phyloP scores from a whole-genome alignment of 2,888 invertebrate genomes.

The Melikaiella ostensackeni region DNA sequence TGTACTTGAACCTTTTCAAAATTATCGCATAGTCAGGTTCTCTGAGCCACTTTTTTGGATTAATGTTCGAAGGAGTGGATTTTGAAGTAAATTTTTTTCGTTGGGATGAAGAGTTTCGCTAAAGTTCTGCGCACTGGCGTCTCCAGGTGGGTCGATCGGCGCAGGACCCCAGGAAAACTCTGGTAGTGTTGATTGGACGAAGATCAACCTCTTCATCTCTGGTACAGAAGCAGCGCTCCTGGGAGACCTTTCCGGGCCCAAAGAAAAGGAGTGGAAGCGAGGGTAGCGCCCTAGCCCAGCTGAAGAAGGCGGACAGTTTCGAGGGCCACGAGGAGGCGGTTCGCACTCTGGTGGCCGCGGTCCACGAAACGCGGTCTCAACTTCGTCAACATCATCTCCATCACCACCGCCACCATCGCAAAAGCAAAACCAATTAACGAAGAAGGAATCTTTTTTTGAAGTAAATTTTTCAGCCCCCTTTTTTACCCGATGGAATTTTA shows the following conservation, averaged over 20 bases:
- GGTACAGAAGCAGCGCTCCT: constrained; percentile 81
- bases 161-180: constrained; percentile 77
- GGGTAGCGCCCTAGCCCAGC: constrained; percentile 67
- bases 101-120: constrained; percentile 38
- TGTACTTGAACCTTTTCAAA: background rate
- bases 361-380: constrained; percentile 82
- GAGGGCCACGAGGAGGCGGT: constrained; percentile 85
- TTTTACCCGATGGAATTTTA: background rate
- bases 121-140: constrained; percentile 37
- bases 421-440: constrained; percentile 73
- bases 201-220: constrained; percentile 69
- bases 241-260: constrained; percentile 82
- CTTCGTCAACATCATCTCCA: constrained; percentile 71
- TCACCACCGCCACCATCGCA: constrained; percentile 73
- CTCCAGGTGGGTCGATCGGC: constrained; percentile 62
- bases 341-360: constrained; percentile 83
- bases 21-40: background rate
- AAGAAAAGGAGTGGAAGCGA: constrained; percentile 68
- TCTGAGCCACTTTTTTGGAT: background rate
- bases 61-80: background rate
- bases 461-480: constrained; percentile 11
- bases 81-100: background rate
- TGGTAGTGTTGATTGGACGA: constrained; percentile 78
- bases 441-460: constrained; percentile 27
- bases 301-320: constrained; percentile 83